These are phyloP conservation scores for Sitta europaea DNA, from an alignment of 2,113 vertebrate genomes.

Conservation along the genomic window DNA sequence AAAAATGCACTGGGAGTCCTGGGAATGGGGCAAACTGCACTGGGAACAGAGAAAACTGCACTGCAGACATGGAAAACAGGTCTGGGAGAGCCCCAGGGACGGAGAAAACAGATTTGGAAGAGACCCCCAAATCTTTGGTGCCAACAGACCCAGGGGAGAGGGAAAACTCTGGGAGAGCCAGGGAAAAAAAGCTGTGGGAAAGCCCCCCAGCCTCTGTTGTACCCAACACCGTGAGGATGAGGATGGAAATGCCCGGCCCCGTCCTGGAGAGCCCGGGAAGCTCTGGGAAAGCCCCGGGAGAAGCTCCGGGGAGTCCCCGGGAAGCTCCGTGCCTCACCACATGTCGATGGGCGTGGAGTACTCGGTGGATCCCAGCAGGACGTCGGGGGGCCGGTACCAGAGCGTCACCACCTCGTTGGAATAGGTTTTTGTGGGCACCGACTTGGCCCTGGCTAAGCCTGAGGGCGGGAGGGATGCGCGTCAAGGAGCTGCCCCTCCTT, in stretches of 20 bases:
- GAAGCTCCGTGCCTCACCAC: slow-evolving; percentile 77
- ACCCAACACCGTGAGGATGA: rapidly evolving
- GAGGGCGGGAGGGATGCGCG: background rate
- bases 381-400: slow-evolving; percentile 95
- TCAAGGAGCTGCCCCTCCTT: background rate
- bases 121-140: background rate
- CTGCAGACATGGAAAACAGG: background rate
- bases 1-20: too few species aligned
- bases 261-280: rapidly evolving
- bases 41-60: background rate
- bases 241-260: rapidly evolving
- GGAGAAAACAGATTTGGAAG: background rate
- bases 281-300: too few species aligned
- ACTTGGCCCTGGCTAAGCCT: slow-evolving; percentile 94
- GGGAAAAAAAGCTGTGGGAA: rapidly evolving
- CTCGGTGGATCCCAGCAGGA: slow-evolving; percentile 92
- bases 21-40: background rate
- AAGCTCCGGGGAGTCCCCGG: rapidly evolving
- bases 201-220: background rate
- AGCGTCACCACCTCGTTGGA: slow-evolving; percentile 97
- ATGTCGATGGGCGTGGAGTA: slow-evolving; percentile 96
- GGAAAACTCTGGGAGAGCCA: background rate
- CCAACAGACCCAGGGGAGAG: too few species aligned
- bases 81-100: background rate
- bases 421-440: slow-evolving; percentile 94